Base-by-base conservation (phyloP, 1,140 invertebrate species). In the Panagrolaimus sp. region DNA sequence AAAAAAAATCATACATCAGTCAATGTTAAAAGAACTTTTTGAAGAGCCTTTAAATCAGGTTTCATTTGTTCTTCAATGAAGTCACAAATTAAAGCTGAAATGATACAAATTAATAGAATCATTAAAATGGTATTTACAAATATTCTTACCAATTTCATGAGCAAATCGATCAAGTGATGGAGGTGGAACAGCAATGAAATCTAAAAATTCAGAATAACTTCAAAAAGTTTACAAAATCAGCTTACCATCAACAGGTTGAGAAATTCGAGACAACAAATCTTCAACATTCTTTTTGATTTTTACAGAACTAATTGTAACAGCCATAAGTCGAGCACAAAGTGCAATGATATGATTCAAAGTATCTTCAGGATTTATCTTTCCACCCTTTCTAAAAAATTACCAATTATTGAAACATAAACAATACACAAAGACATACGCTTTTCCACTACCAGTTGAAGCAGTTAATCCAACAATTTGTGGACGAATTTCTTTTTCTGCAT, bases 381-480 rank as follows among this genome's bases (percentile, higher is more conserved):
- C 10, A 58, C 52, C 32, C 7, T 58, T 26, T 26, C 21, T 28
- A 24, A n/a, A 58, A n/a, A 1, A 26, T 24, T 21, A 6, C 17
- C 21, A 58, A 17, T 58, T 1, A 26, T 10, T 21, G 48, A 9
- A 21, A 12, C 10, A 52, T 24, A 8, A 3, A 58, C 21, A n/a
- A 21, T 26, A 48, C 8, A 9, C 15, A 26, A 8, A 6, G 17
- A 58, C 52, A 10, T 58, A 67, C 43, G 64, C 4, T 3, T 63
- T 43, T 10, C 67, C 72, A n/a, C 44, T 58, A 14, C 72, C 72
- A 14, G 75, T 14, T 17, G 72, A 74, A 17, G 72, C 72, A 17
- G 72, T 74, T 45, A 74, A 66, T 44, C 72, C 72, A 62, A 74
- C 48, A 15, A 74, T 55, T 32, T 70, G 68, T 52, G 68, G 68